A percentile compares a stretch with the other conserved stretches of the same genome.
These are phyloP conservation scores for Mimas tiliae DNA, from an alignment of 2,888 invertebrate genomes.

Conservation along the genomic window DNA sequence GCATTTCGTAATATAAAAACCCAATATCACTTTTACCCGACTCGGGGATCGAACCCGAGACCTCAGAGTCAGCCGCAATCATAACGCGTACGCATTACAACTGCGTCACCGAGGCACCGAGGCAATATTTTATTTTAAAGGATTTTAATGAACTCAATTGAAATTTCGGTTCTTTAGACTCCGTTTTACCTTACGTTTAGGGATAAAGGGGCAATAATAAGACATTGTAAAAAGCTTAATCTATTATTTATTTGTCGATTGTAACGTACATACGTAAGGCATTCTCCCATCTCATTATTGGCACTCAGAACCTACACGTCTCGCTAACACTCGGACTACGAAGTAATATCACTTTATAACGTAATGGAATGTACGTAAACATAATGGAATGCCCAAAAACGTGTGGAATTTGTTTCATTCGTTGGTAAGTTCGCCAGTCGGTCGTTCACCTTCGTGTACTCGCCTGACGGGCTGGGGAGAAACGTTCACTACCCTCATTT, in stretches of 20 bases:
- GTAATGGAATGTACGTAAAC: slow-evolving; percentile 75
- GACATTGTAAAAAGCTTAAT: slow-evolving; percentile 76
- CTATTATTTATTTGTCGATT: slow-evolving; percentile 84
- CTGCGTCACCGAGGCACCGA: too few species aligned
- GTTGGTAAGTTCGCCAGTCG: slow-evolving; percentile 58
- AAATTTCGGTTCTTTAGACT: too few species aligned
- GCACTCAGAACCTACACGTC: slow-evolving; percentile 77
- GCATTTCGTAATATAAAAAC: too few species aligned
- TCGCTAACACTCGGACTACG: slow-evolving; percentile 57
- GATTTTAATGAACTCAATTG: too few species aligned
- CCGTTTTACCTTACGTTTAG: too few species aligned
- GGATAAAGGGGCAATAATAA: slow-evolving; percentile 49
- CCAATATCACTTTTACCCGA: too few species aligned
- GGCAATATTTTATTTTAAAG: too few species aligned
- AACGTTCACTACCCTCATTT: background rate
- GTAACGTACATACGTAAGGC: slow-evolving; percentile 82
- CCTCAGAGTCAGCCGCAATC: too few species aligned
- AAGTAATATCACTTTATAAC: slow-evolving; percentile 69
- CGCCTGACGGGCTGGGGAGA: slow-evolving; percentile 45
- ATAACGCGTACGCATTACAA: too few species aligned
- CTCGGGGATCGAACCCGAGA: too few species aligned
- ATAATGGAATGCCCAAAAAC: slow-evolving; percentile 68
- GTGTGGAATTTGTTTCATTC: slow-evolving; percentile 30
- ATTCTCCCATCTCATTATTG: slow-evolving; percentile 77
- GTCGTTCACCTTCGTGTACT: slow-evolving; percentile 59